A percentile compares a stretch with the other conserved stretches of the same genome.
phyloP scores from a whole-genome alignment of 2,888 invertebrate species.

The Sisyra terminalis region DNA sequence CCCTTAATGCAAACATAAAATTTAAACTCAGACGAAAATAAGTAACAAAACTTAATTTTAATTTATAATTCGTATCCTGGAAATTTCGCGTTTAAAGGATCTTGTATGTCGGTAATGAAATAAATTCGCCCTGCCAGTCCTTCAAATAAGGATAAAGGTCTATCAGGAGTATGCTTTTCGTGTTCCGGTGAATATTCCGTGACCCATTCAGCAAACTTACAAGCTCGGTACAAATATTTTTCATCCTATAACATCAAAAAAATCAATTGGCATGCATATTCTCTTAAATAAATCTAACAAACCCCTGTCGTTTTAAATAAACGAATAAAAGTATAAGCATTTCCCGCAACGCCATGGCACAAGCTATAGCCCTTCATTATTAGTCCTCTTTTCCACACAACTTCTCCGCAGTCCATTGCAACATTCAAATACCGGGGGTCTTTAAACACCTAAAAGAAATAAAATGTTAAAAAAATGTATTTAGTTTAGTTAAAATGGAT shows the following conservation, averaged over 20 bases:
- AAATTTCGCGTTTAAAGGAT: slow-evolving; percentile 49
- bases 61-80: slow-evolving; percentile 46
- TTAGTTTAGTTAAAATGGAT: too few species aligned
- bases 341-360: slow-evolving; percentile 80
- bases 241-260: slow-evolving; percentile 34
- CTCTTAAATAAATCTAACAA: slow-evolving; percentile 13
- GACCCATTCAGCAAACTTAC: slow-evolving; percentile 70
- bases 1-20: neutral
- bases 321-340: slow-evolving; percentile 67
- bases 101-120: slow-evolving; percentile 49
- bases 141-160: slow-evolving; percentile 72
- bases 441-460: slow-evolving; percentile 40
- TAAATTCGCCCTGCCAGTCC: slow-evolving; percentile 65
- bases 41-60: neutral
- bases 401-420: slow-evolving; percentile 54
- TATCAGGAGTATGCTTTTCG: slow-evolving; percentile 54
- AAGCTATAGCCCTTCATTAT: slow-evolving; percentile 71
- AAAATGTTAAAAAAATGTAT: too few species aligned
- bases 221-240: slow-evolving; percentile 56
- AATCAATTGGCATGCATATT: neutral
- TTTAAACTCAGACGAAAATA: slow-evolving; percentile 1
- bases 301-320: slow-evolving; percentile 63
- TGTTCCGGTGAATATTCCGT: slow-evolving; percentile 48
- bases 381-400: slow-evolving; percentile 68
- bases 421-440: slow-evolving; percentile 50